phyloP scores from a whole-genome alignment of 2,888 invertebrate genomes.

The Zygothrica quintamaculata region DNA sequence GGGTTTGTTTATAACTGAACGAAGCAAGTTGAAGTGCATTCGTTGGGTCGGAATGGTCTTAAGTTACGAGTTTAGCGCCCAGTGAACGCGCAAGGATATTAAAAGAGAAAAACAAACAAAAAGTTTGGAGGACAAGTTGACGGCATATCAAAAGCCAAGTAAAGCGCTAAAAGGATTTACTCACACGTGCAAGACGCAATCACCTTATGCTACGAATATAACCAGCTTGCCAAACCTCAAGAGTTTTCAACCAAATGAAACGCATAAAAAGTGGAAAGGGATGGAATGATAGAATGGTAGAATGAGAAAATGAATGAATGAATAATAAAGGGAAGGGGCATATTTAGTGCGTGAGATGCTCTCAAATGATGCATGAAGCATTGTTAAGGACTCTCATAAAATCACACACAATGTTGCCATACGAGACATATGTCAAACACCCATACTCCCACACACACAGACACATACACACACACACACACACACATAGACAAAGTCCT shows the following conservation, averaged over 20 bases:
- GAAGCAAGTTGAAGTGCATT: conserved; percentile 6
- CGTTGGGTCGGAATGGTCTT: no score
- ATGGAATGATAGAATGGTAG: no score
- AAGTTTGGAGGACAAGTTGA: conserved; percentile 20
- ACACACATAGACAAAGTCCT: background rate
- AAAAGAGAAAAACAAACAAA: conserved; percentile 35
- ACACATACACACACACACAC: background rate
- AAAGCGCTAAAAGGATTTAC: conserved; percentile 77
- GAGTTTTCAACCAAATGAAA: background rate
- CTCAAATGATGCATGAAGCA: conserved; percentile 17
- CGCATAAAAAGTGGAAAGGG: background rate
- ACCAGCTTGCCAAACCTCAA: background rate
- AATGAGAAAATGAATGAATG: background rate
- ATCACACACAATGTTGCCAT: background rate
- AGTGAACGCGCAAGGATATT: background rate
- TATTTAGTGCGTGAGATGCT: conserved; percentile 8
- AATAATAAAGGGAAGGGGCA: background rate
- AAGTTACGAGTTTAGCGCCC: no score
- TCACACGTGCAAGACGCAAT: conserved; percentile 32
- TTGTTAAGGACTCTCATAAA: background rate
- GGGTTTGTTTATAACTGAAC: no score
- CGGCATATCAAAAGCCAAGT: conserved; percentile 62
- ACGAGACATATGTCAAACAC: background rate
- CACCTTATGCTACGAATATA: background rate
- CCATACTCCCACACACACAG: background rate